Evolutionary conservation across 2,888 invertebrate genomes (phyloP).

Genomic region (Leptogaster cylindrica): DNA sequence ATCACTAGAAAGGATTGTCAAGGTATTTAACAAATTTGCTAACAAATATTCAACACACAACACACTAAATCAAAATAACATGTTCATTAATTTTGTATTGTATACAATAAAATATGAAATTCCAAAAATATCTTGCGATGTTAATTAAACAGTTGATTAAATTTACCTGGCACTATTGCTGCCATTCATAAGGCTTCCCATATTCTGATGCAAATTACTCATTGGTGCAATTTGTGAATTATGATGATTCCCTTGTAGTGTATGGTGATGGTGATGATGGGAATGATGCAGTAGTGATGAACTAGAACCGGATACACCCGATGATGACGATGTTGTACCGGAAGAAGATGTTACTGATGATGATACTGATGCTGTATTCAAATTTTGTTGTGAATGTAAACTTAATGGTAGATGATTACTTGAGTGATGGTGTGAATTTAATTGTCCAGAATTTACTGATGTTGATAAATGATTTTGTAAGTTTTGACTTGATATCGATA

Average conservation of each 20-base stretch:
- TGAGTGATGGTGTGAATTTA: conserved; percentile 51
- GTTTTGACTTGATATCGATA: conserved; percentile 55
- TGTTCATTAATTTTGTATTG: too few species aligned
- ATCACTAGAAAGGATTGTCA: conserved; percentile 55
- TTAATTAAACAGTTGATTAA: too few species aligned
- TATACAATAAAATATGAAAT: too few species aligned
- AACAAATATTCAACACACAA: conserved; percentile 32
- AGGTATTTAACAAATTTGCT: too few species aligned
- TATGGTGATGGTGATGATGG: conserved; percentile 50
- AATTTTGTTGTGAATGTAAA: conserved; percentile 50
- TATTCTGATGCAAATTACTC: conserved; percentile 61
- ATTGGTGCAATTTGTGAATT: conserved; percentile 60
- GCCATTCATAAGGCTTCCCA: conserved; percentile 62
- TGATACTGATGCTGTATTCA: conserved; percentile 46
- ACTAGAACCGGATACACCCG: conserved; percentile 51
- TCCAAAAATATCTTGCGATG: too few species aligned
- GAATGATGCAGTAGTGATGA: conserved; percentile 52
- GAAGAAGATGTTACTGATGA: conserved; percentile 44
- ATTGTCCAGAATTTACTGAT: conserved; percentile 50
- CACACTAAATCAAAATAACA: conserved; percentile 22
- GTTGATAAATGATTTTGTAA: conserved; percentile 59
- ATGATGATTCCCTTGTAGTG: conserved; percentile 51
- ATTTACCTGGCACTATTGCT: conserved; percentile 61
- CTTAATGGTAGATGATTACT: conserved; percentile 56
- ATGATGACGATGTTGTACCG: conserved; percentile 45